Evolutionary conservation across 1,140 invertebrate species (phyloP), one percentile per base, ranked within the genome.

Genomic region (Solen grandis): DNA sequence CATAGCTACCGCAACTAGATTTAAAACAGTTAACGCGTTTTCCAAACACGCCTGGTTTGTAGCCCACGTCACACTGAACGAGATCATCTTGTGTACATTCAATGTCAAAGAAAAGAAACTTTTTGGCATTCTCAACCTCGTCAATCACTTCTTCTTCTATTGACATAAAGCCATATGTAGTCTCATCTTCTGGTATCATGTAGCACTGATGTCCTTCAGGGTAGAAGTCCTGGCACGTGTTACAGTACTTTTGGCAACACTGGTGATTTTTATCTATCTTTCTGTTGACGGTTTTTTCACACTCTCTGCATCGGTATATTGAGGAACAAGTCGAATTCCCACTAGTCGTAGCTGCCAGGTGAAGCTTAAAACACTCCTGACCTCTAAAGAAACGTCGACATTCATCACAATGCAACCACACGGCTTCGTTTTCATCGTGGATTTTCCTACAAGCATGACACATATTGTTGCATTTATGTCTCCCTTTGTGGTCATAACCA

Each of bases 401-500:
- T 13, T 50, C 10, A n/a, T 50, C 46, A 50, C 46, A 50, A 13
- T 50, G 46, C 10, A 50, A 13, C 46, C 46, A 50, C 10, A 13
- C 46, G 10, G 46, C n/a, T n/a, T 50, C 46, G n/a, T 10, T 13
- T 50, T n/a, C 10, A n/a, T 50, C 46, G n/a, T 50, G 46, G n/a
- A 50, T n/a, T n/a, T 50, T 50, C 10, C 46, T 10, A n/a, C 46
- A 50, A 50, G 46, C 46, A 50, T 50, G 46, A 50, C 46, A 50
- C 46, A 50, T n/a, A n/a, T 50, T 50, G 38, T 75, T 79, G 38
- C 82, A 79, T 29, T 27, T 41, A 59, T 83, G 76, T 31, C 74
- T 72, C 36, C 75, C 76, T 63, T 41, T 80, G 29, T 79, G 68
- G 16, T 74, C 35, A 57, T 79, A 83, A 33, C 76, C 82, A 38